Evolutionary conservation across 2,888 invertebrate species (phyloP), one percentile per base, ranked within the genome.

Genomic region (Sphinx pinastri): DNA sequence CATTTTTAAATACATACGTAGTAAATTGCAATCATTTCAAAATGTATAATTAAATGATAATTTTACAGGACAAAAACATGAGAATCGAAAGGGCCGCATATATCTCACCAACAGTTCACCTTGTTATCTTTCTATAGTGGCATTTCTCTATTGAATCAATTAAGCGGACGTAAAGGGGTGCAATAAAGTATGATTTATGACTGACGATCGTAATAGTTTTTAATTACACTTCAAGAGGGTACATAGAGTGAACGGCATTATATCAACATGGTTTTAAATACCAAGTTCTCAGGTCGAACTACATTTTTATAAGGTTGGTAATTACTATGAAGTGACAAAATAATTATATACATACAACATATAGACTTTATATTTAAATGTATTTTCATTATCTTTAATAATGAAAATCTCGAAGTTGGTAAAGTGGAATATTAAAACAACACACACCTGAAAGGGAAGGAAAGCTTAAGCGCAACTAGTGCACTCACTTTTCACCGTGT

Each of bases 121-220:
- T 54, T 52, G 69, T 70, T 58, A 52, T 67, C 67, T 83, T 85
- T 82, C 86, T 88, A 87, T 82, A 81, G 83, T 81, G 80, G 79
- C 81, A 82, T 81, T 82, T 79, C 81, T 86, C 82, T 81, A 88
- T 89, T 84, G 88, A 89, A 88, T 90, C 92, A 92, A 92, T 92
- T 92, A 89, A 85, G 80, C 71, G 75, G 74, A 79, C 80, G 79
- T 84, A 81, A 88, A 88, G 85, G 90, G 90, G 87, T 88, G 85
- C 82, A 80, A 84, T 88, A 90, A 88, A 90, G 85, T 79, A 87
- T 91, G 92, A 92, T 93, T 90, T 91, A 92, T 88, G 75, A 78
- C 79, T 73, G 63, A 72, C 79, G 69, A 77, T 82, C 80, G 88
- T 90, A 91, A 92, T 91, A 89, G 85, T 84, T 88, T 90, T 89